phyloP scores from a whole-genome alignment of 2,113 vertebrate species.

The Tichodroma muraria region DNA sequence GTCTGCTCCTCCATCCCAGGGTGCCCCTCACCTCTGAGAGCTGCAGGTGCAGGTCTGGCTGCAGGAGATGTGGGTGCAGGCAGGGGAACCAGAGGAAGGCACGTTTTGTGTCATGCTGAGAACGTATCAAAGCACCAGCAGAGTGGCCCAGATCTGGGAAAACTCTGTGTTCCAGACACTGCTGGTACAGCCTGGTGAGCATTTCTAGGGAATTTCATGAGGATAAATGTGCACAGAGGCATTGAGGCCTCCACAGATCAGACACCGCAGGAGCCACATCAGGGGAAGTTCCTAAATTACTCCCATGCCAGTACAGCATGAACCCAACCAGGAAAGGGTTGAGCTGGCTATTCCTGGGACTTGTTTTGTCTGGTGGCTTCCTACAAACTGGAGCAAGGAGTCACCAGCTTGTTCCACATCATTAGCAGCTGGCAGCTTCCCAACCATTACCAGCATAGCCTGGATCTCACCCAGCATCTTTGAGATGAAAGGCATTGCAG shows the following conservation, averaged over 20 bases:
- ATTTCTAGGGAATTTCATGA: conserved; percentile 28
- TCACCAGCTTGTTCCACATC: conserved; percentile 52
- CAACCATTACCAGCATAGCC: conserved; percentile 39
- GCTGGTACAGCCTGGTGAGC: background rate
- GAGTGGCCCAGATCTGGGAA: background rate
- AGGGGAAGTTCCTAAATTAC: conserved; percentile 20
- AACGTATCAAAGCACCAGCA: background rate
- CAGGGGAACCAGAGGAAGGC: background rate
- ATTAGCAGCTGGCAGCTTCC: conserved; percentile 32
- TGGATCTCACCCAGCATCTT: conserved; percentile 40
- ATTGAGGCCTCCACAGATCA: background rate
- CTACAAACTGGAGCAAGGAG: conserved; percentile 25
- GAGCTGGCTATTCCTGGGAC: conserved; percentile 15
- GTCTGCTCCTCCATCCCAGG: background rate
- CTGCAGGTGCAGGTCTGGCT: background rate
- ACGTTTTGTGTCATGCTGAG: background rate
- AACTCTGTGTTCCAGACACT: background rate
- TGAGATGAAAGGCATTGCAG: conserved; percentile 23
- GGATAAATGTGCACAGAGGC: background rate
- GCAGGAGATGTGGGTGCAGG: background rate
- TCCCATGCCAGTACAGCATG: background rate
- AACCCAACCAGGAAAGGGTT: conserved; percentile 1
- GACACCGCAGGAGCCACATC: conserved; percentile 43
- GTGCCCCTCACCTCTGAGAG: background rate
- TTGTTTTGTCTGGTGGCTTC: conserved; percentile 64